A percentile compares a stretch with the other conserved stretches of the same genome.
These are phyloP conservation scores for Drosophila rubida DNA, from an alignment of 2,888 invertebrate species.

Conservation along the genomic window DNA sequence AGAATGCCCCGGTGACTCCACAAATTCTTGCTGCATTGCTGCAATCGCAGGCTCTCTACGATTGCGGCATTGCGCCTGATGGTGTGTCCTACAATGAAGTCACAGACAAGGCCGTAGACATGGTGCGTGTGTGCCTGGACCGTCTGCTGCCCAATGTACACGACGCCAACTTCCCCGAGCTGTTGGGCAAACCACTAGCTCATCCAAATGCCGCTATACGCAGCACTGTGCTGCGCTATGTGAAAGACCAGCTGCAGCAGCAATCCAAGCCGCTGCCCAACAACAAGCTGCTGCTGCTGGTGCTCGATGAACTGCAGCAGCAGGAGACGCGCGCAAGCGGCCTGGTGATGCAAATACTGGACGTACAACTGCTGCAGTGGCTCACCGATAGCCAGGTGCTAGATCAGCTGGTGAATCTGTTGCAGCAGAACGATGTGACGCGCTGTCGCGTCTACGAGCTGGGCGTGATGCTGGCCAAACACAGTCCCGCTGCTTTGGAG, in stretches of 20 bases:
- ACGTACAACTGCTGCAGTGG: conserved; percentile 60
- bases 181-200: conserved; percentile 87
- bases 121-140: conserved; percentile 87
- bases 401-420: conserved; percentile 54
- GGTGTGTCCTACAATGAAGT: neutral
- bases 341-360: conserved; percentile 74
- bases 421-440: conserved; percentile 67
- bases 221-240: conserved; percentile 88
- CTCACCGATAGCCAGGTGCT: conserved; percentile 66
- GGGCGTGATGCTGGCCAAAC: conserved; percentile 88
- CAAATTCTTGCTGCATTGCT: conserved; percentile 84
- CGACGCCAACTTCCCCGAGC: conserved; percentile 86
- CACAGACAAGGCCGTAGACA: conserved; percentile 88
- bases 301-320: conserved; percentile 79
- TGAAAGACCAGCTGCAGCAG: conserved; percentile 82
- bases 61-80: conserved; percentile 83
- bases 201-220: conserved; percentile 88
- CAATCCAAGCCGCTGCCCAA: conserved; percentile 45
- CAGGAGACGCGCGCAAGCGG: conserved; percentile 70
- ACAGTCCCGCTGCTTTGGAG: conserved; percentile 87
- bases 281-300: conserved; percentile 64
- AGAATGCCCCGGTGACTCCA: conserved; percentile 83
- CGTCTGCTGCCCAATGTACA: conserved; percentile 34
- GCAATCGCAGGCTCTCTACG: conserved; percentile 87
- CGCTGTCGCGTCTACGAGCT: conserved; percentile 85